Conservation (phyloP, 2,113 vertebrate species). For the Pelvicachromis taeniatus region DNA sequence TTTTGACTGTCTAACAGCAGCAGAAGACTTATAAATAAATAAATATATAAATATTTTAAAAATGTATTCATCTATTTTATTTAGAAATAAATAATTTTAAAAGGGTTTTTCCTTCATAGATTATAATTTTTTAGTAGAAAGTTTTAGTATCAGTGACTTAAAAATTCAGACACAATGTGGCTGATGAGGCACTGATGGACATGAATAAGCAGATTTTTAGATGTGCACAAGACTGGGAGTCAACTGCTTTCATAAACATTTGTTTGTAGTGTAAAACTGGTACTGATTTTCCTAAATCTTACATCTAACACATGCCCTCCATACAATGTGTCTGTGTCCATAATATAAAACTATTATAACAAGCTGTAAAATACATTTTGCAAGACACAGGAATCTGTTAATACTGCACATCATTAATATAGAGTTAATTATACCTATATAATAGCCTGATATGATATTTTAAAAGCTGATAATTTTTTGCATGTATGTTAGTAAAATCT, state of each 20-base stretch:
- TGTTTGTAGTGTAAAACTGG: neutral
- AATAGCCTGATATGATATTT: neutral
- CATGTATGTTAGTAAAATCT: neutral
- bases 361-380: neutral
- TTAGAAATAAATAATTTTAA: neutral
- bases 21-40: neutral
- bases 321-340: neutral
- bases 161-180: neutral
- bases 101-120: neutral
- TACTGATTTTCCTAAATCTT: neutral
- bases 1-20: neutral
- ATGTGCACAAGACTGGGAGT: neutral
- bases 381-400: neutral
- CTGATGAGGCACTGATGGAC: neutral
- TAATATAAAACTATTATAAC: neutral
- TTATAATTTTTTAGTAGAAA: neutral
- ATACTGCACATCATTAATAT: neutral
- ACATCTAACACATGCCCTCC: neutral
- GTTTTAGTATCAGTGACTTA: neutral
- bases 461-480: neutral
- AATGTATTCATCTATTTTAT: neutral
- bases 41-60: neutral
- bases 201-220: neutral
- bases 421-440: neutral
- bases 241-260: neutral